Conservation (phyloP, 2,113 vertebrate species). For the Trichomycterus rosablanca region DNA sequence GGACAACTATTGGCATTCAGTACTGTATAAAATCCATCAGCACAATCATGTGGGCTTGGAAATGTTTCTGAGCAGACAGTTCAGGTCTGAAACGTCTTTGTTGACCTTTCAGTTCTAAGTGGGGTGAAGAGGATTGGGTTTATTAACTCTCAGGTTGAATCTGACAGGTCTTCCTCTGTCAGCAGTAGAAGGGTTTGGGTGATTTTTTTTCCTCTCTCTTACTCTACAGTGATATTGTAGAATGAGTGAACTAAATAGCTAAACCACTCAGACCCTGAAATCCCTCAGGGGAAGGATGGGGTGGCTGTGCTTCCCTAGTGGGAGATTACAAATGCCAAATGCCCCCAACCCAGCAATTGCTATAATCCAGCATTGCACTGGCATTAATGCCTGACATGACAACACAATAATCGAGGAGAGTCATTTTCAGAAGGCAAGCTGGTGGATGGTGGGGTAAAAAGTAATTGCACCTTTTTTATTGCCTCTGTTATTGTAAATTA, state of each 20-base stretch:
- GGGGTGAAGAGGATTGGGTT: constrained; percentile 25
- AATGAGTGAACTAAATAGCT: constrained; percentile 68
- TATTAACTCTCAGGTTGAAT: constrained; percentile 25
- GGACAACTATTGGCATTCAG: constrained; percentile 1
- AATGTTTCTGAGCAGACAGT: not conserved
- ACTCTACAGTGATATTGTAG: not conserved
- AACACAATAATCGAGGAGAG: constrained; percentile 3
- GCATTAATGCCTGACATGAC: constrained; percentile 20
- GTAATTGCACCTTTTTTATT: too few species aligned
- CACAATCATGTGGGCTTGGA: not conserved
- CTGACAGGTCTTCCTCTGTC: constrained; percentile 14
- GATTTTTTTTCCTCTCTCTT: constrained; percentile 11
- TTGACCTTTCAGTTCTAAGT: constrained; percentile 15
- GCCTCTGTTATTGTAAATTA: too few species aligned
- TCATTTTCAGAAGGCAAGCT: not conserved
- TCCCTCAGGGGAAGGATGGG: constrained; percentile 55
- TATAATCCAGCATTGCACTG: constrained; percentile 60
- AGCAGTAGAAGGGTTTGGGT: constrained; percentile 29
- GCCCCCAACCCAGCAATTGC: constrained; percentile 66
- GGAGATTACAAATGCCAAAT: constrained; percentile 72
- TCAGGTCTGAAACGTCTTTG: constrained; percentile 26
- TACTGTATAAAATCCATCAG: not conserved
- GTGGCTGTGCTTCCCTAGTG: constrained; percentile 55
- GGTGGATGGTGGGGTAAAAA: too few species aligned
- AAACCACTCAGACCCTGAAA: constrained; percentile 67